Evolutionary conservation across 2,888 invertebrate genomes (phyloP), one percentile per base, ranked within the genome.

Genomic region (Leptopilina syphax): DNA sequence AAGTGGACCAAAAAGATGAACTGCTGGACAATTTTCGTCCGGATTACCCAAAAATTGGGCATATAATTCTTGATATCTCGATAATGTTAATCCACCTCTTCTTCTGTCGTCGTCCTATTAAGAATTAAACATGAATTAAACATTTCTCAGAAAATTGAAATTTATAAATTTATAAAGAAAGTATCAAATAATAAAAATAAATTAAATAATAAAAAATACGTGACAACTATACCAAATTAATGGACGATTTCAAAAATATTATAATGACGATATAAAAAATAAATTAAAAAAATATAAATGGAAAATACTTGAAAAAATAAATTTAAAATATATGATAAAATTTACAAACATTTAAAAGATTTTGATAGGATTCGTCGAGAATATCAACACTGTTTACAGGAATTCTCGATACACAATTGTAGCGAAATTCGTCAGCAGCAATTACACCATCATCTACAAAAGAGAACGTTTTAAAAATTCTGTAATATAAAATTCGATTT

Each of bases 21-120:
- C 95, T 63, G 96, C 96, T 81, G 95, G 94, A 88, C 95, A 95
- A 86, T 95, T 94, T 80, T 96, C 96, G 85, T 94, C 95, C 60
- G 95, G 94, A 91, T 96, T 96, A 41, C 97, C 96, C 82, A 97
- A 93, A 92, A 96, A 97, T 91, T 96, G 95, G 0, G 96, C 96
- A 90, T 97, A 97, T 3, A 97, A 93, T 90, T 97, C 97, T 91
- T 97, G 96, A 90, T 97, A 97, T 89, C 97, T 94, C 6, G 95
- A 94, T 81, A 96, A 90, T 3, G 95, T 96, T 70, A 97, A 92
- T 5, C 97, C 97, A 44, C 97, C 97, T 88, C 94, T 94, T 92
- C 95, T 95, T 89, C 96, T 94, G 92, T 97, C 97, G 83, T 96
- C 96, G 86, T 97, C 96, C 96, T 97, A 92, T n/a, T 44, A 44